Conservation (phyloP, 2,797 vertebrate species). For the Thamnophis elegans region DNA sequence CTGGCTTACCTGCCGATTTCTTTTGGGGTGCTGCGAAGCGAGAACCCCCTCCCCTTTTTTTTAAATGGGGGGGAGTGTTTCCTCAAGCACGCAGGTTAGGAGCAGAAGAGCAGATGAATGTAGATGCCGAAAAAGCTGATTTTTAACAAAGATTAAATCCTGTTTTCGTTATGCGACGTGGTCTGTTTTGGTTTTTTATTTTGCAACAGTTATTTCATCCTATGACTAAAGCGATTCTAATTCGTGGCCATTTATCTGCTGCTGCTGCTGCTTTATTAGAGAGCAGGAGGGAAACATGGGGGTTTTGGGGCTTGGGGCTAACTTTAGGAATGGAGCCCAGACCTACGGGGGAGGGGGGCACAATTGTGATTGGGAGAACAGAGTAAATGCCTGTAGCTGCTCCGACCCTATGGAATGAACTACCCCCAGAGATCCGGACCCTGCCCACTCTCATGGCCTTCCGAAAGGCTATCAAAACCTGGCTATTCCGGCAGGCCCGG, state of each 20-base stretch:
- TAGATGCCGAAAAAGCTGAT: fast-evolving
- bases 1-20: neutral
- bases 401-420: too few relatives aligned
- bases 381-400: neutral
- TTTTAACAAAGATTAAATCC: neutral
- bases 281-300: neutral
- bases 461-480: too few relatives aligned
- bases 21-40: neutral
- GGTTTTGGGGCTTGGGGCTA: neutral
- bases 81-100: too few relatives aligned
- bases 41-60: too few relatives aligned
- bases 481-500: too few relatives aligned
- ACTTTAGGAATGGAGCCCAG: neutral
- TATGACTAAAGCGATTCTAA: neutral
- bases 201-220: neutral
- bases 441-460: too few relatives aligned
- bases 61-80: fast-evolving
- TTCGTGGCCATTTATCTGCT: neutral
- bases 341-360: neutral
- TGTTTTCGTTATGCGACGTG: neutral
- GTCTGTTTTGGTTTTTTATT: neutral
- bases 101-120: neutral
- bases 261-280: neutral
- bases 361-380: too few relatives aligned
- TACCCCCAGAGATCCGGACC: too few relatives aligned